Evolutionary conservation across 1,140 invertebrate species (phyloP).

Genomic region (Dinoponera quadriceps): DNA sequence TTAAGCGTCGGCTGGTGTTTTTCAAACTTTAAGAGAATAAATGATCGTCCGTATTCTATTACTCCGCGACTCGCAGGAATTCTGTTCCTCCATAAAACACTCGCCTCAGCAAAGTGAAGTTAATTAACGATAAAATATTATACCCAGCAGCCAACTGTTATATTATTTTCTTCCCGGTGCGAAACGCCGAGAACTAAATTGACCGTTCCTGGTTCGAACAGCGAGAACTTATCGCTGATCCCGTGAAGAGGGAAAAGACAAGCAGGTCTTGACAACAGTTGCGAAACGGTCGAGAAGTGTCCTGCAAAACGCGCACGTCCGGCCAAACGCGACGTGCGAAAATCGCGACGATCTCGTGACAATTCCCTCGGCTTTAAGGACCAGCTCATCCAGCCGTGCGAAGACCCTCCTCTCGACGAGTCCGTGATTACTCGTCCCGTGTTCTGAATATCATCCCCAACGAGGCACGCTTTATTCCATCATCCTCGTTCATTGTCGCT

Average conservation of each 20-base stretch:
- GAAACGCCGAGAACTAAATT: slow-evolving; percentile 12
- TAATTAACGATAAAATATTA: slow-evolving; percentile 27
- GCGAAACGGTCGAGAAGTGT: background rate
- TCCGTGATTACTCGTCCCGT: slow-evolving; percentile 21
- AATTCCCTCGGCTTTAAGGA: slow-evolving; percentile 10
- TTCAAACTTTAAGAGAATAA: slow-evolving; percentile 34
- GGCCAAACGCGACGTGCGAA: background rate
- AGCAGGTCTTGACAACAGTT: background rate
- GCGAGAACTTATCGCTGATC: too few species aligned
- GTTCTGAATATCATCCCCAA: slow-evolving; percentile 12
- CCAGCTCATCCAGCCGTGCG: background rate
- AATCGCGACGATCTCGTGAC: background rate
- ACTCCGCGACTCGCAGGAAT: background rate
- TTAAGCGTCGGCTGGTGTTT: slow-evolving; percentile 17
- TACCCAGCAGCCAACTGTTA: background rate
- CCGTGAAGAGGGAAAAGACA: background rate
- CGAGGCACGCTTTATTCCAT: slow-evolving; percentile 17
- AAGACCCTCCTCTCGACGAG: background rate
- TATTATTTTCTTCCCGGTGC: background rate
- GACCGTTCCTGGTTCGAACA: background rate
- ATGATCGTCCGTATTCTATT: slow-evolving; percentile 17
- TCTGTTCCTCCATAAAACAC: slow-evolving; percentile 2
- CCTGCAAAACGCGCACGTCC: background rate
- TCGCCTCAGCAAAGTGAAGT: background rate
- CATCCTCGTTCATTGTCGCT: background rate